A percentile compares a stretch with the other conserved stretches of the same genome.
Conservation (phyloP, 2,888 invertebrate species). For the Conus canariensis region DNA sequence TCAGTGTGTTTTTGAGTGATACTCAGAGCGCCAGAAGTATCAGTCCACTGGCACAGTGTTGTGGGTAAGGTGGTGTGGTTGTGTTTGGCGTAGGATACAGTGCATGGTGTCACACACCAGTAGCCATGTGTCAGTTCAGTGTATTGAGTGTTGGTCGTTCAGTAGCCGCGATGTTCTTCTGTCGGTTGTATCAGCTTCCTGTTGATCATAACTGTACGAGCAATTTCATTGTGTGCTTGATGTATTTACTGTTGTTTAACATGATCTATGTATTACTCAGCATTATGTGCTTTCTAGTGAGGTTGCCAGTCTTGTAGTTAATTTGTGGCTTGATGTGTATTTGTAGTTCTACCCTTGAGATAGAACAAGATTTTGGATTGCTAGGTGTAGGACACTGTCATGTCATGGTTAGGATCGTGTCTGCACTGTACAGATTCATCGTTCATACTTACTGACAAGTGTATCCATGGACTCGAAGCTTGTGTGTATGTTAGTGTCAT, state of each 20-base stretch:
- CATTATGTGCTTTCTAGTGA: neutral
- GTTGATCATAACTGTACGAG: neutral
- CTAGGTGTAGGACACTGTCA: too few relatives aligned
- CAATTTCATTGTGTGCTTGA: neutral
- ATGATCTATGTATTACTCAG: neutral
- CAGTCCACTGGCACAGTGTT: neutral
- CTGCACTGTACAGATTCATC: too few relatives aligned
- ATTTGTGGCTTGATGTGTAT: neutral
- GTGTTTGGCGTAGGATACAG: too few relatives aligned
- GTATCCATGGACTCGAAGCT: too few relatives aligned
- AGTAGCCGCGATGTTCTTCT: neutral
- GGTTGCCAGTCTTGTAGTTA: neutral
- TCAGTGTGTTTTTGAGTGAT: neutral
- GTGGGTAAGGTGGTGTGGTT: slow-evolving; percentile 10
- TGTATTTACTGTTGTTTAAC: neutral
- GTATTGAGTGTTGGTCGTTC: too few relatives aligned
- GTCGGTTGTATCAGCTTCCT: neutral
- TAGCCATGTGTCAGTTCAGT: neutral
- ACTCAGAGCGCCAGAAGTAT: neutral
- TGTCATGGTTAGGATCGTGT: too few relatives aligned
- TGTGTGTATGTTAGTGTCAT: too few relatives aligned
- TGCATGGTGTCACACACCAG: neutral
- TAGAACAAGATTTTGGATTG: neutral
- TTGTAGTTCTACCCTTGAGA: neutral
- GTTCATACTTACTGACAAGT: too few relatives aligned